Evolutionary conservation across 2,113 vertebrate genomes (phyloP).

Genomic region (Brachyhypopomus gauderio): DNA sequence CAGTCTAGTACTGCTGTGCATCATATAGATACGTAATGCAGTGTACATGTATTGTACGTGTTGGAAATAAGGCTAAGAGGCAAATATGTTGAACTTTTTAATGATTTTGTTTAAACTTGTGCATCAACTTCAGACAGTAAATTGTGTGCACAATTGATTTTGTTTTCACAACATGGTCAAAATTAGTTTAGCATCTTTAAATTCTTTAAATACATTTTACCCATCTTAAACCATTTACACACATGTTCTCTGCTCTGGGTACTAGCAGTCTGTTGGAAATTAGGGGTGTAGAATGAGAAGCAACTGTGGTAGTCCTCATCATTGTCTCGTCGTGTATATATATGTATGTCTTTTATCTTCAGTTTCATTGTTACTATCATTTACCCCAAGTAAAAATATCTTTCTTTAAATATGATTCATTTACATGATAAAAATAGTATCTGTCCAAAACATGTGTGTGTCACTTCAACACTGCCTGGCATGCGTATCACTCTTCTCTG

Average conservation of each 20-base stretch:
- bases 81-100: slow-evolving; percentile 65
- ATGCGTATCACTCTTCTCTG: slow-evolving; percentile 83
- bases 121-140: slow-evolving; percentile 94
- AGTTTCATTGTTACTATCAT: slow-evolving; percentile 61
- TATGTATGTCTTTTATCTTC: slow-evolving; percentile 49
- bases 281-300: slow-evolving; percentile 85
- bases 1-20: too few relatives aligned
- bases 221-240: slow-evolving; percentile 91
- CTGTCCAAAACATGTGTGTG: slow-evolving; percentile 86
- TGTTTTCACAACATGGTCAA: slow-evolving; percentile 94
- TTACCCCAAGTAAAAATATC: slow-evolving; percentile 96
- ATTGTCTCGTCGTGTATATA: slow-evolving; percentile 52
- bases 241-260: slow-evolving; percentile 86
- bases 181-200: slow-evolving; percentile 75
- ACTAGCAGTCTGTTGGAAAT: slow-evolving; percentile 83
- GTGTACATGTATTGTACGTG: neutral
- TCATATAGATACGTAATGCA: too few relatives aligned
- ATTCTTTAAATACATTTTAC: slow-evolving; percentile 72
- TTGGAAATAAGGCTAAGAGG: slow-evolving; percentile 43
- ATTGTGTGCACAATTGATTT: slow-evolving; percentile 89
- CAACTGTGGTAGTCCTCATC: slow-evolving; percentile 83
- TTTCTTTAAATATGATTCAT: slow-evolving; percentile 90
- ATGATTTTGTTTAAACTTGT: slow-evolving; percentile 84
- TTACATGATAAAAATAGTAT: slow-evolving; percentile 98
- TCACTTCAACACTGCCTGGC: slow-evolving; percentile 82